Evolutionary conservation across 2,888 invertebrate genomes (phyloP).

Genomic region (Cacoxenus indagator): DNA sequence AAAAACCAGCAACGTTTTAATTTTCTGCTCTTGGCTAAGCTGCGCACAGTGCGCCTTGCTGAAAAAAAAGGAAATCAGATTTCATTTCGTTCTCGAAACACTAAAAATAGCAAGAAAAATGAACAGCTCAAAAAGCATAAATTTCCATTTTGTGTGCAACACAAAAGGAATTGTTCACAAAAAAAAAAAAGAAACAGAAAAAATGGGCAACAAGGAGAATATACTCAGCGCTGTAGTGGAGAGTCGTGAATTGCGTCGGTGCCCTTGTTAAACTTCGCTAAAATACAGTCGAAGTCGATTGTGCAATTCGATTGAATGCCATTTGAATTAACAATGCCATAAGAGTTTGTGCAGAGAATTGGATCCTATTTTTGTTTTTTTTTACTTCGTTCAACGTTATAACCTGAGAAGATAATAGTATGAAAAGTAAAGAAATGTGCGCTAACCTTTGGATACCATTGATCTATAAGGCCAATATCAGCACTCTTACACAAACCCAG

Average conservation of each 20-base stretch:
- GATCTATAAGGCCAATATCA: no score
- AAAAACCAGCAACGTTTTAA: not conserved
- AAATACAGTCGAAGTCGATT: slow-evolving; percentile 1
- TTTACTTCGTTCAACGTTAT: not conserved
- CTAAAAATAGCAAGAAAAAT: not conserved
- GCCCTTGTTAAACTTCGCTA: slow-evolving; percentile 42
- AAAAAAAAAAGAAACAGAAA: not conserved
- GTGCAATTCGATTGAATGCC: slow-evolving; percentile 7
- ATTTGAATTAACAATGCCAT: slow-evolving; percentile 7
- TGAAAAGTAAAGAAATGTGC: no score
- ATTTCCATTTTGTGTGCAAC: slow-evolving; percentile 6
- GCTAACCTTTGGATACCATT: no score
- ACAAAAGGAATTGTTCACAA: not conserved
- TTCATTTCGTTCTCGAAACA: not conserved
- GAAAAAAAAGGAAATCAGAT: not conserved
- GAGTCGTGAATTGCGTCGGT: no score
- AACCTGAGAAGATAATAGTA: no score
- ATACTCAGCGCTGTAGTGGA: not conserved
- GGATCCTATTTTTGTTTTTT: not conserved
- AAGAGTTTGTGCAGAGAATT: slow-evolving; percentile 1
- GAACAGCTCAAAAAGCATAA: not conserved
- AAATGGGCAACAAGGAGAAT: not conserved
- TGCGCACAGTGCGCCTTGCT: not conserved
- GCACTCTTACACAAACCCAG: no score
- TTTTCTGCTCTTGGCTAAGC: not conserved